phyloP scores from a whole-genome alignment of 2,888 invertebrate species.

The Lithophane ornitopus region DNA sequence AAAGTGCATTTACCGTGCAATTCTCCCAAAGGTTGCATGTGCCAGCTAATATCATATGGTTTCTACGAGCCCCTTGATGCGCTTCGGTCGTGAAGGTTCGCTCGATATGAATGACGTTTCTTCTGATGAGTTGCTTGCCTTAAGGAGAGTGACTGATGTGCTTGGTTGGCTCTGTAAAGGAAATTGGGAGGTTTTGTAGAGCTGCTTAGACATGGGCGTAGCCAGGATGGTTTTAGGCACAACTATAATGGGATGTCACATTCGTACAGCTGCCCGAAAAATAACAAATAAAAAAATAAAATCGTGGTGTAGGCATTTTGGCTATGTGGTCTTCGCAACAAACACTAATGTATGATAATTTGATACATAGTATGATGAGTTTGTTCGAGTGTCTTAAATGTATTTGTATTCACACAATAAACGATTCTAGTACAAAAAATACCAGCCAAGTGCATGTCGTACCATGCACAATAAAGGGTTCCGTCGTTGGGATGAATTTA shows the following conservation, averaged over 20 bases:
- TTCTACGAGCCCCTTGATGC: conserved; percentile 90
- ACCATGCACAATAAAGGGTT: too few species aligned
- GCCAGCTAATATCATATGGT: conserved; percentile 90
- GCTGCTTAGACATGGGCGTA: conserved; percentile 18
- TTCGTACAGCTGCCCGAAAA: not conserved
- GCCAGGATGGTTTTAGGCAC: conserved; percentile 19
- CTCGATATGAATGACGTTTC: conserved; percentile 95
- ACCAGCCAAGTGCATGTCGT: too few species aligned
- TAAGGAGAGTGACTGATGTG: conserved; percentile 76
- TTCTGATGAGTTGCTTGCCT: conserved; percentile 89
- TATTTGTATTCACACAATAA: not conserved
- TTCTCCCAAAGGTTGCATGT: conserved; percentile 13
- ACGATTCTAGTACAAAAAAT: not conserved
- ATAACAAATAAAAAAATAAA: not conserved
- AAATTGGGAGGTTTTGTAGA: not conserved
- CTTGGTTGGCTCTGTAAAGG: conserved; percentile 78
- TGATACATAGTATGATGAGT: not conserved
- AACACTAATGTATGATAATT: not conserved
- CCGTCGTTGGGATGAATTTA: too few species aligned
- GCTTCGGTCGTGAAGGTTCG: conserved; percentile 88
- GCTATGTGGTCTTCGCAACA: not conserved
- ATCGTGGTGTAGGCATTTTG: not conserved
- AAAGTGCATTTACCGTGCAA: conserved; percentile 44
- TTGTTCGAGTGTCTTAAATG: not conserved
- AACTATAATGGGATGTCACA: not conserved